A percentile compares a stretch with the other conserved stretches of the same genome.
Conservation (phyloP, 2,113 vertebrate species). For the Gnathonemus echidnorhynchus region DNA sequence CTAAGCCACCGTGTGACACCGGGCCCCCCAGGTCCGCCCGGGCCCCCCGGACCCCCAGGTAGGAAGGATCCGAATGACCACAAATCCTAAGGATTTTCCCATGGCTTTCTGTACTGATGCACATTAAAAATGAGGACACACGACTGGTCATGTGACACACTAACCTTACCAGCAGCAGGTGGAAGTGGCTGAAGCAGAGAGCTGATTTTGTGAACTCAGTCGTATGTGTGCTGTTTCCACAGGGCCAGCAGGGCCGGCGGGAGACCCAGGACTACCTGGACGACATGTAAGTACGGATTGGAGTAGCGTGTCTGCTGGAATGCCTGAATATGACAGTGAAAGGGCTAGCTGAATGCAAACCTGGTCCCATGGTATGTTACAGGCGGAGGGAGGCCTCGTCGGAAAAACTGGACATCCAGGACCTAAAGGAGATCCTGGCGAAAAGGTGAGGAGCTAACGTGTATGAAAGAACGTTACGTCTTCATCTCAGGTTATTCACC, state of each 20-base stretch:
- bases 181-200: background rate
- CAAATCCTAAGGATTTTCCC: background rate
- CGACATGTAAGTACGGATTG: slow-evolving; percentile 54
- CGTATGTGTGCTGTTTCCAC: slow-evolving; percentile 31
- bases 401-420: slow-evolving; percentile 54
- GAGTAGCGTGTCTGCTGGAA: background rate
- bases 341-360: background rate
- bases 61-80: background rate
- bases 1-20: slow-evolving; percentile 1
- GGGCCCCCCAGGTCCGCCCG: slow-evolving; percentile 52
- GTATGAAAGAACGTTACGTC: background rate
- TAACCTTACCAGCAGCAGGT: background rate
- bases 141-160: background rate
- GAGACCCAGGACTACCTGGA: slow-evolving; percentile 60
- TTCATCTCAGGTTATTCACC: background rate
- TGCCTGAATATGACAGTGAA: background rate
- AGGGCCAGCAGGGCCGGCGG: slow-evolving; percentile 63
- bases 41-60: slow-evolving; percentile 27
- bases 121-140: background rate
- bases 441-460: slow-evolving; percentile 46
- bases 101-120: background rate
- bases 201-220: background rate
- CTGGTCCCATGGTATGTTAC: background rate
- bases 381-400: slow-evolving; percentile 51
- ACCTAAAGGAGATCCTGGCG: slow-evolving; percentile 60